phyloP scores from a whole-genome alignment of 23 tunicate genomes.

The Ascidia mentula region DNA sequence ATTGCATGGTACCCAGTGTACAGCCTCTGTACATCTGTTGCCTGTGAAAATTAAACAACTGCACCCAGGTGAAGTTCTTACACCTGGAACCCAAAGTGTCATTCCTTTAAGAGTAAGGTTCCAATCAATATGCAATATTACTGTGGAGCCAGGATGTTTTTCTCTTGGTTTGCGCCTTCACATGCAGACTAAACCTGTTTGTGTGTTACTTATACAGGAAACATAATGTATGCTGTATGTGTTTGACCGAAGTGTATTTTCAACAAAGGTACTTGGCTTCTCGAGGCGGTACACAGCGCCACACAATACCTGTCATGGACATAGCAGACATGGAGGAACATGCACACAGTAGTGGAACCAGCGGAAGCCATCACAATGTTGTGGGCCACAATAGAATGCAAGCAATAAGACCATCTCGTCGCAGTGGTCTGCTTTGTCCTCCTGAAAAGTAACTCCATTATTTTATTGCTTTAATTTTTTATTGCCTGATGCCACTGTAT shows the following conservation, averaged over 20 bases:
- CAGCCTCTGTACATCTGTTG: no score
- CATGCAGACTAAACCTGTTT: no score
- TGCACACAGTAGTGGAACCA: constrained; percentile 7
- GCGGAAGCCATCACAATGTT: neutral
- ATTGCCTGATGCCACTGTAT: neutral
- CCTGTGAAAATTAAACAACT: no score
- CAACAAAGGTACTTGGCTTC: constrained; percentile 63
- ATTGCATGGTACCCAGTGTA: neutral
- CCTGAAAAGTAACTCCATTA: constrained; percentile 55
- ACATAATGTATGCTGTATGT: neutral
- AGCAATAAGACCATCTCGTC: constrained; percentile 6
- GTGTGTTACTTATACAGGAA: no score
- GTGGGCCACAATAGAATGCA: neutral
- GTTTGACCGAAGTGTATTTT: neutral
- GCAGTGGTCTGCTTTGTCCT: constrained; percentile 56
- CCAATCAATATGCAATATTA: no score
- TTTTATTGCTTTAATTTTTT: neutral
- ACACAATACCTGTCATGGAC: constrained; percentile 63
- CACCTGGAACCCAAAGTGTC: no score
- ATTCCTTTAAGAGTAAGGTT: no score
- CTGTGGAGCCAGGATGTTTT: no score
- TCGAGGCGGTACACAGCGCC: constrained; percentile 59
- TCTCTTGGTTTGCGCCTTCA: no score
- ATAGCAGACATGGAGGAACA: constrained; percentile 32
- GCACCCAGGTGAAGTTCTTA: no score